phyloP scores from a whole-genome alignment of 37 sponge, comb jelly and placozoan genomes.

The Dysidea cf. avara region DNA sequence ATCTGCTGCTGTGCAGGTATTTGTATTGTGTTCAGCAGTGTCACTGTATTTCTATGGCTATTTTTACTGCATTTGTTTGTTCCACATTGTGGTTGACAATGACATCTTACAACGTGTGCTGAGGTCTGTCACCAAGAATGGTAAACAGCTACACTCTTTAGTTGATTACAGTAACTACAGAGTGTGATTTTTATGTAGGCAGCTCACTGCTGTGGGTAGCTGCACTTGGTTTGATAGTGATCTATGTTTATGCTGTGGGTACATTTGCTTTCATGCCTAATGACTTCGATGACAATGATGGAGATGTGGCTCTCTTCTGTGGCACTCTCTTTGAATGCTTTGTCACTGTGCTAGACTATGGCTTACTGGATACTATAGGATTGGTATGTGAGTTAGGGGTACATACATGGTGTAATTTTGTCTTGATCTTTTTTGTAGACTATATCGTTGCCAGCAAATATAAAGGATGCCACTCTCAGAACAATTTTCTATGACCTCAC shows the following conservation, averaged over 20 bases:
- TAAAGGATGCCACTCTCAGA: too few species aligned
- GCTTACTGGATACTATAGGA: conserved; percentile 22
- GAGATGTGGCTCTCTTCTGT: conserved; percentile 11
- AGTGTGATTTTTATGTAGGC: too few species aligned
- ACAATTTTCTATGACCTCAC: conserved; percentile 35
- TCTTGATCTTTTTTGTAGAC: too few species aligned
- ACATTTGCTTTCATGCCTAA: conserved; percentile 34
- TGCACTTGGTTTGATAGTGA: conserved; percentile 28
- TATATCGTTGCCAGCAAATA: too few species aligned
- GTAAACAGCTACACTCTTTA: conserved; percentile 4
- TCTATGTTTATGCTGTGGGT: conserved; percentile 42
- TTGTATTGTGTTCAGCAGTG: conserved; percentile 47
- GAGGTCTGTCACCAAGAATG: conserved; percentile 70
- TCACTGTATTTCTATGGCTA: conserved; percentile 71
- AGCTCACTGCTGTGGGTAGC: conserved; percentile 44
- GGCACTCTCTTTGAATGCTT: conserved; percentile 18
- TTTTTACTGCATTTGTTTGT: conserved; percentile 83
- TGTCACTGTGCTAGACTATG: conserved; percentile 10
- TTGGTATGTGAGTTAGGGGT: too few species aligned
- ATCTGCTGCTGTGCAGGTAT: conserved; percentile 22
- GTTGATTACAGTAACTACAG: too few species aligned
- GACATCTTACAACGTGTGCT: conserved; percentile 64
- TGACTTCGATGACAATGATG: conserved; percentile 2
- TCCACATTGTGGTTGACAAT: conserved; percentile 74
- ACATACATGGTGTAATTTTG: too few species aligned